These are phyloP conservation scores for Neolamprologus tretocephalus DNA, from an alignment of 2,113 vertebrate genomes.

Conservation along the genomic window DNA sequence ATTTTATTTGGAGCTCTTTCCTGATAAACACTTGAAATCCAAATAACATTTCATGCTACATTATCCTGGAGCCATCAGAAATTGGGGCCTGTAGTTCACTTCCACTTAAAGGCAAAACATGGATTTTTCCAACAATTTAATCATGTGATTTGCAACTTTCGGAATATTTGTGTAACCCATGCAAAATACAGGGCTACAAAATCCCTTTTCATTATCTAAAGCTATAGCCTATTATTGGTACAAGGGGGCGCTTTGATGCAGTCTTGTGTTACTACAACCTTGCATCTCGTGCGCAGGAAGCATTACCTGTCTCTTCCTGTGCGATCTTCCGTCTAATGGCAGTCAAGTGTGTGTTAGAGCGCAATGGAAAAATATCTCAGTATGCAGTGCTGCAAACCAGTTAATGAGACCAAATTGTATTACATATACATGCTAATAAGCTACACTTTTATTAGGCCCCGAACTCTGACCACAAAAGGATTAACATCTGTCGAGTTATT, in stretches of 20 bases:
- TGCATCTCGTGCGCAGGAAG: background rate
- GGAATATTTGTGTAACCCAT: background rate
- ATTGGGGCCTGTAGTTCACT: background rate
- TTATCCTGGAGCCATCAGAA: background rate
- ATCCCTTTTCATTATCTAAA: background rate
- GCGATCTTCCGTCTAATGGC: background rate
- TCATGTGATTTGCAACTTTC: background rate
- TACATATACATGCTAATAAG: background rate
- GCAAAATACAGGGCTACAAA: background rate
- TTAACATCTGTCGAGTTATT: background rate
- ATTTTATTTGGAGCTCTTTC: background rate
- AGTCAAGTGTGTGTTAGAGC: background rate
- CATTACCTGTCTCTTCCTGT: background rate
- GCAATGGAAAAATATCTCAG: background rate
- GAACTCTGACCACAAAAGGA: background rate
- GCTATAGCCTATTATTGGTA: background rate
- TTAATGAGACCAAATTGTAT: background rate
- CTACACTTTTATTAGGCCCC: background rate
- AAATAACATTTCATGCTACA: background rate
- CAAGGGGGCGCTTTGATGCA: background rate
- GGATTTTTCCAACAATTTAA: background rate
- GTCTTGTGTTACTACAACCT: background rate
- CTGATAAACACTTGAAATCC: background rate
- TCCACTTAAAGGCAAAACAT: background rate
- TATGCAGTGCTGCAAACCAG: background rate